Base-by-base conservation (phyloP, 2,888 invertebrate genomes). In the Hydriomena furcata region DNA sequence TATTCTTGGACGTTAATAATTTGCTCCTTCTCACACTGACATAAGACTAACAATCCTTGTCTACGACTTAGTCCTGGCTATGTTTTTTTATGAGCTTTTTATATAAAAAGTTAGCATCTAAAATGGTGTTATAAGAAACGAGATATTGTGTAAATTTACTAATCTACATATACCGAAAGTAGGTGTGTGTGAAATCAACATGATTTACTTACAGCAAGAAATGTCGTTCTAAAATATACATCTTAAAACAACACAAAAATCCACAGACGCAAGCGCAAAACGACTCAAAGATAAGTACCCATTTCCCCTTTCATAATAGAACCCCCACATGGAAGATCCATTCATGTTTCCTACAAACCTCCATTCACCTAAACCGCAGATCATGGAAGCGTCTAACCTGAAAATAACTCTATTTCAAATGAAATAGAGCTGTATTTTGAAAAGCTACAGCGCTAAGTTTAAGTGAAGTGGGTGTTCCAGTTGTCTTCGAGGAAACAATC, bases 401-500 rank as follows among this genome's bases (percentile, higher is more conserved):
- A 53, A 45, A 40, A 10, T 7, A 1, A 27, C 53, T 47, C 24
- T 55, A 45, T 20, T 5, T 0, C 0, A 1, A 11, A 10, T 1
- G 0, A 1, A 1, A 23, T 43, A 60, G 24, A 2, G 32, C 7
- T 36, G 5, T 41, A 11, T 45, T 52, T 54, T 8, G 24, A 31
- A 35, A 35, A 21, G 5, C 7, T 7, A 24, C 10, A 13, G 2
- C 13, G 12, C 5, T 2, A 7, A 23, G 24, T 28, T 47, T 44
- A 36, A 47, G 30, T 27, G 38, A 25, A 7, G 45, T 45, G 42
- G 49, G 40, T 45, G 47, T 55, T 49, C 45, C 38, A 58, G 59
- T 62, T 64, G 59, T 56, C 44, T 67, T 61, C 55, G 53, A 58
- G 59, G 62, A 68, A 66, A 62, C 52, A 61, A 60, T 65, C 66